These are phyloP conservation scores for Entomobrya multifasciata DNA, from an alignment of 2,888 invertebrate species.

Conservation along the genomic window DNA sequence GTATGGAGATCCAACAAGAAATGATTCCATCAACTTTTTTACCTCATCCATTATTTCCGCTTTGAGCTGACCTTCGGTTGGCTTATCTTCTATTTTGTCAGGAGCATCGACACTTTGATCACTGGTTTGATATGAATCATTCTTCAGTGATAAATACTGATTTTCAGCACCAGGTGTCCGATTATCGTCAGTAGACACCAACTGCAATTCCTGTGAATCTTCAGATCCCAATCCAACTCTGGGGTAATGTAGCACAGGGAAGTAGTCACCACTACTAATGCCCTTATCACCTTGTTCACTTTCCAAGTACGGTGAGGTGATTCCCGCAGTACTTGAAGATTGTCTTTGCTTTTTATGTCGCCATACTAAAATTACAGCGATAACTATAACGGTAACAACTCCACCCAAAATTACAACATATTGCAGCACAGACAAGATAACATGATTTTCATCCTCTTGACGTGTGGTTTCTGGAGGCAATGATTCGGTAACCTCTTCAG, in stretches of 20 bases:
- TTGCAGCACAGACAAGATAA: neutral
- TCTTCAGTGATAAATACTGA: neutral
- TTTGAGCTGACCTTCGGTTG: neutral
- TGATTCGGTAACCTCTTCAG: neutral
- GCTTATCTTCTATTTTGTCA: too few relatives aligned
- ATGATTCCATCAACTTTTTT: conserved; percentile 9
- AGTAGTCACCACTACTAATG: neutral
- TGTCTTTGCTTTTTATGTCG: too few relatives aligned
- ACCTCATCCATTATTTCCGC: conserved; percentile 2
- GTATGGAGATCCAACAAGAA: neutral
- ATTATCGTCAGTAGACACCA: neutral
- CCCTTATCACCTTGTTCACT: too few relatives aligned
- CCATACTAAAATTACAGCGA: neutral
- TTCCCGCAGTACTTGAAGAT: too few relatives aligned
- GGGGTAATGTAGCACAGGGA: neutral
- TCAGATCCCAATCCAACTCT: neutral
- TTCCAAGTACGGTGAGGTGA: too few relatives aligned
- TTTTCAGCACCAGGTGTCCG: too few relatives aligned
- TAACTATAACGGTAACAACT: neutral
- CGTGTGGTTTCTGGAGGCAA: neutral
- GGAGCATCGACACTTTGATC: neutral
- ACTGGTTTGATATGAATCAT: too few relatives aligned
- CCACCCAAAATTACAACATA: neutral
- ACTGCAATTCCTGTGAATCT: neutral
- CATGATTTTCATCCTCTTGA: neutral